A percentile compares a stretch with the other conserved stretches of the same genome.
Evolutionary conservation across 1,140 invertebrate species (phyloP).

Genomic region (Diorhabda sublineata): DNA sequence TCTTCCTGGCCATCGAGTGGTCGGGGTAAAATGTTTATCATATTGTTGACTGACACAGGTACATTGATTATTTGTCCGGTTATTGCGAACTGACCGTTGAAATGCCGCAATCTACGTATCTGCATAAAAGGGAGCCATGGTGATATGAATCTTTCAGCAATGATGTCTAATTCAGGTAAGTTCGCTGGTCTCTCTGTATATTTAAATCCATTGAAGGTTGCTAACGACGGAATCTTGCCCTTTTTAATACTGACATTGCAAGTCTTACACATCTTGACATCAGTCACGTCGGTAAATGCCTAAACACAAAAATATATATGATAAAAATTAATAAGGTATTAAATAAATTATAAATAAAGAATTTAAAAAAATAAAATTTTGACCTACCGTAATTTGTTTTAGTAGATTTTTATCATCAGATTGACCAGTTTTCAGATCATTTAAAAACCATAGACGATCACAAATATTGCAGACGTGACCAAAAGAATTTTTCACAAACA

Average conservation of each 20-base stretch:
- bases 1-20: not conserved
- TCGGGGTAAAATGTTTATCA: not conserved
- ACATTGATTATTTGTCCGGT: constrained; percentile 1
- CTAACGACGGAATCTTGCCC: not conserved
- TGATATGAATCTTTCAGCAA: not conserved
- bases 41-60: not conserved
- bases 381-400: too few species aligned
- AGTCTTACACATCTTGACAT: not conserved
- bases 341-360: too few species aligned
- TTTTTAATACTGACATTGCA: not conserved
- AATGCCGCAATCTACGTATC: not conserved
- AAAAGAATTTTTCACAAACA: too few species aligned
- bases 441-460: too few species aligned
- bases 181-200: not conserved
- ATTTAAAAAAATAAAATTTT: too few species aligned
- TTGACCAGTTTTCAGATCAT: too few species aligned
- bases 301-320: too few species aligned
- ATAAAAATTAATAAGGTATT: too few species aligned
- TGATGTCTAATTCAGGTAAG: not conserved
- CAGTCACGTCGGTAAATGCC: too few species aligned
- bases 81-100: not conserved
- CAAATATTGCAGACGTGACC: too few species aligned
- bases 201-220: not conserved
- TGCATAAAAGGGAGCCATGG: not conserved
- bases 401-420: too few species aligned